These are phyloP conservation scores for Netelia melanura DNA, from an alignment of 2,888 invertebrate species.

Conservation along the genomic window DNA sequence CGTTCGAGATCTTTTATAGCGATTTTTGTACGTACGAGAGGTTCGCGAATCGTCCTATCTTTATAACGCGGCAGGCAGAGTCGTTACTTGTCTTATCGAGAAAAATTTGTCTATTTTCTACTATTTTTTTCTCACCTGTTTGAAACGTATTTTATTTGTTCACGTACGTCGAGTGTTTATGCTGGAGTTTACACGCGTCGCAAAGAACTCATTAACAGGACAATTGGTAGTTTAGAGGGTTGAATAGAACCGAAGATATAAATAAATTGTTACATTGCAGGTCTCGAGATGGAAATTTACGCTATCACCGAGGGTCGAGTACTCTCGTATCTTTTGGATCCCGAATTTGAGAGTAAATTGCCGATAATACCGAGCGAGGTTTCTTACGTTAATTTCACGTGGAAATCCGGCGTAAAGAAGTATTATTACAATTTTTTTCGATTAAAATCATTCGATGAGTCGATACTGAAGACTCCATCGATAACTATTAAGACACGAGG, in stretches of 20 bases:
- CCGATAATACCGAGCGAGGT: slow-evolving; percentile 97
- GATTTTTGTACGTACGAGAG: slow-evolving; percentile 26
- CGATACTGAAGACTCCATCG: slow-evolving; percentile 93
- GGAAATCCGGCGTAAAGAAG: slow-evolving; percentile 93
- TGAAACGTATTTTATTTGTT: no score
- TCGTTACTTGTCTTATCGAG: no score
- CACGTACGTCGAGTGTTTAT: no score
- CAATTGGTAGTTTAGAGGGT: not conserved
- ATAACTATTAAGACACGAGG: slow-evolving; percentile 95
- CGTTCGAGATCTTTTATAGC: slow-evolving; percentile 44
- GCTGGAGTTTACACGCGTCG: no score
- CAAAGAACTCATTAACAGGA: no score
- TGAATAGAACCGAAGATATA: not conserved
- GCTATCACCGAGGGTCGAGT: slow-evolving; percentile 96
- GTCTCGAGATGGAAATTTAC: slow-evolving; percentile 94
- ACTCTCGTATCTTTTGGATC: slow-evolving; percentile 93
- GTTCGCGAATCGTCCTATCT: slow-evolving; percentile 21
- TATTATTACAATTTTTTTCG: slow-evolving; percentile 95
- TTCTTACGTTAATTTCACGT: slow-evolving; percentile 95
- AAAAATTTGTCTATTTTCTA: no score
- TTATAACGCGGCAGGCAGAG: not conserved
- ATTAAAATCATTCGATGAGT: slow-evolving; percentile 93
- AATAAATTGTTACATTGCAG: slow-evolving; percentile 83
- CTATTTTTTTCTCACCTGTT: no score
- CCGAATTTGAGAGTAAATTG: slow-evolving; percentile 95